A percentile compares a stretch with the other conserved stretches of the same genome.
phyloP scores from a whole-genome alignment of 2,113 vertebrate genomes.

The Myotis yumanensis region DNA sequence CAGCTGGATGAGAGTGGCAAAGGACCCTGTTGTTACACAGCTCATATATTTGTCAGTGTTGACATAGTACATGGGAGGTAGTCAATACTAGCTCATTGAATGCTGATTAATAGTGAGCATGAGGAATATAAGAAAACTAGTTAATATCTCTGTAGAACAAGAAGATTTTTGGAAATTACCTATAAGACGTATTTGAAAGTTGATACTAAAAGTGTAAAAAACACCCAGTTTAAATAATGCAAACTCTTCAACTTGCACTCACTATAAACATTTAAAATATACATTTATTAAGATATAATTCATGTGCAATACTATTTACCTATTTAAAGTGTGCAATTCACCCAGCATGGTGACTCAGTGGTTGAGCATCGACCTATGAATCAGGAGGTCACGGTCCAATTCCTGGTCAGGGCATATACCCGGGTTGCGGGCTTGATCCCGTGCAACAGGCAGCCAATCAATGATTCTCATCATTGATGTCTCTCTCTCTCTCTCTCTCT shows the following conservation, averaged over 20 bases:
- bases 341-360: too few relatives aligned
- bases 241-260: not conserved
- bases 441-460: too few relatives aligned
- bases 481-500: too few relatives aligned
- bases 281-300: not conserved
- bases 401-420: too few relatives aligned
- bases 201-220: not conserved
- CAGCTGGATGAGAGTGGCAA: not conserved
- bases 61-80: not conserved
- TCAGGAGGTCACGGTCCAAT: too few relatives aligned
- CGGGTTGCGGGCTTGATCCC: too few relatives aligned
- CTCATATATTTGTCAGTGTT: not conserved
- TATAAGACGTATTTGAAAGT: not conserved
- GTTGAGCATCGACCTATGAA: too few relatives aligned
- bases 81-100: not conserved
- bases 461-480: too few relatives aligned
- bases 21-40: not conserved
- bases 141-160: not conserved
- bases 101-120: not conserved
- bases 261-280: not conserved
- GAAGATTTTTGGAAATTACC: not conserved
- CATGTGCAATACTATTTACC: not conserved
- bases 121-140: not conserved
- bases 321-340: not conserved
- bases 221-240: not conserved